Base-by-base conservation (phyloP, 2,888 invertebrate species). In the Pharmacophagus antenor region DNA sequence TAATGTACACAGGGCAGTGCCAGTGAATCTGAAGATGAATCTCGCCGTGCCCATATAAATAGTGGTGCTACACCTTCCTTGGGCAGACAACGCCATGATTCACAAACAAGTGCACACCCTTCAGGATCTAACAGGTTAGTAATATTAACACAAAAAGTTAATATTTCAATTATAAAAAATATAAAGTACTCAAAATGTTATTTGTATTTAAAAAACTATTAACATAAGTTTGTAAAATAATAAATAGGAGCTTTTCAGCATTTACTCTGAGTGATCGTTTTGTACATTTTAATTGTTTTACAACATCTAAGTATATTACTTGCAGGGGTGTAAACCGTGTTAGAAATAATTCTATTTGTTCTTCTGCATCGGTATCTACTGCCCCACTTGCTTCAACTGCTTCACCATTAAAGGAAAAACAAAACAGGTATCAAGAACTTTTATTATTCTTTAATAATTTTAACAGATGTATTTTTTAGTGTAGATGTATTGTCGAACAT, bases 1-100 rank as follows among this genome's bases (percentile, higher is more conserved):
- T 15, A 23, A n/a, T 48, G 10, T 46, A 22, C 37, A 31, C 67
- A 91, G 86, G 92, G 92, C 12, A 94, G 94, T 81, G 93, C 93
- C 1, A 93, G 93, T 70, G 94, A 95, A 77, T 94, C 94, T 0
- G 95, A 94, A 67, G 94, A 94, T 75, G 94, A 94, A 63, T 88
- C 79, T 60, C 85, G 89, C 0, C 76, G 89, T 0, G 80, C 80
- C 0, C 65, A 80, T 1, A 66, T 82, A 0, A 73, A 70, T 42
- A 69, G 74, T 2, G 77, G 80, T 0, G 63, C 68, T 2, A 82
- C 84, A 0, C 79, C 82, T 0, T 76, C 73, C 1, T 73, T 77
- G 17, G 55, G 70, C 1, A 70, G 88, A 7, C 85, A 84, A 23
- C 72, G 88, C 7, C 80, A 82, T 56, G 88, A 89, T 68, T 86